These are phyloP conservation scores for Bellardia bayeri DNA, from an alignment of 2,888 invertebrate genomes.

Conservation along the genomic window DNA sequence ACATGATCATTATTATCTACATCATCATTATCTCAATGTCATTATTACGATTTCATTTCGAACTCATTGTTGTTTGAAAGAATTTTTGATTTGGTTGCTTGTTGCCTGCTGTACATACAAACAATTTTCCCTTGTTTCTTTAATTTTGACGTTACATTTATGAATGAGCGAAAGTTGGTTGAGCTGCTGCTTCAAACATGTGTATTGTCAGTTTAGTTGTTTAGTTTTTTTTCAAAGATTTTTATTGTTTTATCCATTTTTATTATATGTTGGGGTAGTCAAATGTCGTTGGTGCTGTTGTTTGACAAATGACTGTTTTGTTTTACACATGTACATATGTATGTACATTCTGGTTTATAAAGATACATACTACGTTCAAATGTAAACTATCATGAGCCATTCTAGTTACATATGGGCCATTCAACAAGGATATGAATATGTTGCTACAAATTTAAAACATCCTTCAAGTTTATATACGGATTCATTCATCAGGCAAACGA, in stretches of 20 bases:
- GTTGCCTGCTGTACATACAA: background rate
- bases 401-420: constrained; percentile 9
- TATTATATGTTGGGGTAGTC: constrained; percentile 62
- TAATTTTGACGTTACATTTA: constrained; percentile 50
- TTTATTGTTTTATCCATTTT: background rate
- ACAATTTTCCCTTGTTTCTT: constrained; percentile 9
- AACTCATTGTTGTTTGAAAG: constrained; percentile 60
- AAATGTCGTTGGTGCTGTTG: constrained; percentile 12
- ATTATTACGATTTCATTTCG: constrained; percentile 47
- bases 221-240: constrained; percentile 1
- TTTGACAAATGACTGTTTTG: constrained; percentile 61
- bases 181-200: constrained; percentile 62
- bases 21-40: constrained; percentile 4
- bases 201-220: constrained; percentile 43
- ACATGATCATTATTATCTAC: constrained; percentile 19
- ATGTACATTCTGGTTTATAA: background rate
- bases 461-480: too few species aligned
- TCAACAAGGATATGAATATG: too few species aligned
- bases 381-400: constrained; percentile 55
- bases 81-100: constrained; percentile 36
- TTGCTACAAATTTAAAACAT: too few species aligned
- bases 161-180: constrained; percentile 10
- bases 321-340: constrained; percentile 6
- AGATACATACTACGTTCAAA: background rate
- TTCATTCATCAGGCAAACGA: too few species aligned